phyloP scores from a whole-genome alignment of 2,888 invertebrate genomes.

The Lithosia quadra region DNA sequence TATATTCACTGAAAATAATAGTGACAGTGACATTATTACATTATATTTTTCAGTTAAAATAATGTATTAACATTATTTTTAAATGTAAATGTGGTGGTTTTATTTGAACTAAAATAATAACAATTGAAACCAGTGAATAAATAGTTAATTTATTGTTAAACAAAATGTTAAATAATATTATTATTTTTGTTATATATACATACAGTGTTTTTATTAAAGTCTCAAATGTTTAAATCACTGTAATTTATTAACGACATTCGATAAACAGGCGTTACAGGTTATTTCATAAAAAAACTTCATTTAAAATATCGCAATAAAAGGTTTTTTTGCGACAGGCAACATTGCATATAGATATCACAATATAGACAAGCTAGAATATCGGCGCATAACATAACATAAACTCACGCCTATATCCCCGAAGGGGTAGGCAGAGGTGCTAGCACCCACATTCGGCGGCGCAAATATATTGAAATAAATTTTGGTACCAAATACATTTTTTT shows the following conservation, averaged over 20 bases:
- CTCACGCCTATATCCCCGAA: too few species aligned
- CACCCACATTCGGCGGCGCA: too few species aligned
- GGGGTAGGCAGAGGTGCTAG: too few species aligned
- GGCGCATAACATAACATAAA: too few species aligned
- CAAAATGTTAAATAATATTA: too few species aligned
- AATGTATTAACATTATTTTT: not conserved
- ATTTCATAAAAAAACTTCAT: not conserved
- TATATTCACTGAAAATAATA: not conserved
- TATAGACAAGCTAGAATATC: not conserved
- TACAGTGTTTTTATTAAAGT: not conserved
- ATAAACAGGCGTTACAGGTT: not conserved
- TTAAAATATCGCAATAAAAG: not conserved
- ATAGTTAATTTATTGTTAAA: not conserved
- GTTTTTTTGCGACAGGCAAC: not conserved
- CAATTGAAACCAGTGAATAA: not conserved
- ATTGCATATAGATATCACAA: not conserved
- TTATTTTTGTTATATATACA: not conserved
- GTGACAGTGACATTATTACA: not conserved
- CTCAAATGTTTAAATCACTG: not conserved
- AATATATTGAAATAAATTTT: slow-evolving; percentile 6
- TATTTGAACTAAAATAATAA: too few species aligned
- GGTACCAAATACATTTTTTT: not conserved
- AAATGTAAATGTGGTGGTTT: not conserved
- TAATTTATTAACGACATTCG: not conserved
- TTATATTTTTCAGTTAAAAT: not conserved